Base-by-base conservation (phyloP, 2,888 invertebrate species). In the Galerucella nymphaeae region DNA sequence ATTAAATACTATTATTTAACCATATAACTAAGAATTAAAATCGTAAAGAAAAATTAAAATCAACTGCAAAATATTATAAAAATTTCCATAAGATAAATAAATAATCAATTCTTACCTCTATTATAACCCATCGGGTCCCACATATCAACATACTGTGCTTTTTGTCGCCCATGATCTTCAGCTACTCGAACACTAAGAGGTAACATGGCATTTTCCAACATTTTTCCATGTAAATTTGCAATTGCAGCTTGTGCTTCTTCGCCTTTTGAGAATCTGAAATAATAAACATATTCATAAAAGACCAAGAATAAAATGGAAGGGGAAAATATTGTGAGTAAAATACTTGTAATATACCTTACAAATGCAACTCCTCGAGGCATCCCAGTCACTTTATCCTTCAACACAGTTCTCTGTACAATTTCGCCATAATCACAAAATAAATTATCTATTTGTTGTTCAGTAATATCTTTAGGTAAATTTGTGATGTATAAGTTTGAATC, bases 401-500 rank as follows among this genome's bases (percentile, higher is more conserved):
- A 89, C 80, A 98, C 93, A 83, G 96, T 95, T 85, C 95, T 94
- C 88, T 97, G 97, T 79, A 97, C 94, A 85, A 97, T 97, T 80
- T 93, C 91, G 45, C 97, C 97, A 87, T 92, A 97, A 85, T 93
- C 93, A 82, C 93, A 92, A 88, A 97, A 97, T 85, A 96, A 90
- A 73, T 93, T 91, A 82, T 95, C 93, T 74, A 97, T 88, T 82
- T 96, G 93, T 62, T 93, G 91, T 84, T 96, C 96, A 53, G 93
- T 94, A 78, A 95, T 91, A 81, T 93, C 93, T 81, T 94, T 93
- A 73, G 97, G 97, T 80, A 97, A 89, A 88, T 97, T 96, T 78
- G 96, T 95, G 75, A 98, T 94, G 87, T 97, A 98, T 70, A 98
- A 90, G 87, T 98, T 98, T 20, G 97, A 96, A 80, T 96, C 96